A percentile compares a stretch with the other conserved stretches of the same genome.
Conservation (phyloP, 2,113 vertebrate species). For the Taxidea taxus region DNA sequence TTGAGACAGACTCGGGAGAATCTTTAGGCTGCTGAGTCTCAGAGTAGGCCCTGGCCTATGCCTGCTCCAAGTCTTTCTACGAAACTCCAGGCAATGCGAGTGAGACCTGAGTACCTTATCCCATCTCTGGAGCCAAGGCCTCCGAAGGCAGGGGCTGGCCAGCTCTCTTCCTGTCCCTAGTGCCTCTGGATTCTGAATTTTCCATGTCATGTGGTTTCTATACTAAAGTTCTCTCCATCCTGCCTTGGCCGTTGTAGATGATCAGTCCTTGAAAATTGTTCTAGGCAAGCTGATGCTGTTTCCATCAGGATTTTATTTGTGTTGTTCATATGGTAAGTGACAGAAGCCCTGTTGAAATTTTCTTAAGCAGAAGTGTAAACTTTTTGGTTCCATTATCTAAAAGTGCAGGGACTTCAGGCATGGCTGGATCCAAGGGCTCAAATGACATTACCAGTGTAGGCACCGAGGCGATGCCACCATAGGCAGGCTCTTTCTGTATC, state of each 20-base stretch:
- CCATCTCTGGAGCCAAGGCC: neutral
- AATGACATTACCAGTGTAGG: neutral
- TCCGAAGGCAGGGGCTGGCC: neutral
- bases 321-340: neutral
- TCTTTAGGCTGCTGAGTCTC: neutral
- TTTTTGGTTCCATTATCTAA: neutral
- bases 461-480: neutral
- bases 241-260: neutral
- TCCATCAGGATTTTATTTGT: slow-evolving; percentile 2
- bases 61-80: neutral
- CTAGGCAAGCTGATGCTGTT: neutral
- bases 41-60: neutral
- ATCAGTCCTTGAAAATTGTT: neutral
- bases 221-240: neutral
- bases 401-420: neutral
- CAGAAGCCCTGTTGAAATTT: neutral
- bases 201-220: neutral
- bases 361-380: slow-evolving; percentile 2
- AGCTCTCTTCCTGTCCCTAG: neutral
- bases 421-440: neutral
- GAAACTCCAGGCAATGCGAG: neutral
- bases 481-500: neutral
- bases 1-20: neutral
- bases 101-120: neutral
- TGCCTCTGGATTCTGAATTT: neutral